phyloP scores from a whole-genome alignment of 2,888 invertebrate genomes.

The Rhingia rostrata region DNA sequence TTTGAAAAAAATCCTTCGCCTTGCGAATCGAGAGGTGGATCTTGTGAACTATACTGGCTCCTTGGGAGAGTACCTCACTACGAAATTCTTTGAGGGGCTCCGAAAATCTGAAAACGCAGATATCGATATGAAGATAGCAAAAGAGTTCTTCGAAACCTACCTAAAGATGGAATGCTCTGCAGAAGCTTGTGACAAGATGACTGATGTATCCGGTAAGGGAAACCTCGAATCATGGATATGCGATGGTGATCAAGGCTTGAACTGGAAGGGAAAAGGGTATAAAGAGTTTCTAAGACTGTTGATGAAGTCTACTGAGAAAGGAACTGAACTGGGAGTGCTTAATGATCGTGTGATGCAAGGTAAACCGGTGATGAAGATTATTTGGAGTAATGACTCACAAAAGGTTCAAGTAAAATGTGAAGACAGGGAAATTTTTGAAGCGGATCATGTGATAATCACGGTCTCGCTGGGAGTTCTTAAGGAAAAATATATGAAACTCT shows the following conservation, averaged over 20 bases:
- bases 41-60: slow-evolving; percentile 80
- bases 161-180: slow-evolving; percentile 83
- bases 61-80: slow-evolving; percentile 80
- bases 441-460: slow-evolving; percentile 86
- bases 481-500: slow-evolving; percentile 81
- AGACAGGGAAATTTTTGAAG: slow-evolving; percentile 82
- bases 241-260: slow-evolving; percentile 88
- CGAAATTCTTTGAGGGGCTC: slow-evolving; percentile 79
- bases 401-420: slow-evolving; percentile 77
- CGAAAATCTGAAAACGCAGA: slow-evolving; percentile 80
- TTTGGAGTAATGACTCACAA: slow-evolving; percentile 79
- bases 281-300: slow-evolving; percentile 88
- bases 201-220: slow-evolving; percentile 87
- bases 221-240: slow-evolving; percentile 87
- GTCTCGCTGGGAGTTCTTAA: slow-evolving; percentile 86
- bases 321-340: slow-evolving; percentile 78
- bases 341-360: slow-evolving; percentile 80
- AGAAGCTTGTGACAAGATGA: slow-evolving; percentile 87
- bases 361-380: slow-evolving; percentile 78
- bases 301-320: slow-evolving; percentile 80
- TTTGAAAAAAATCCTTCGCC: slow-evolving; percentile 82
- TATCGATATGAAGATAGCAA: slow-evolving; percentile 83
- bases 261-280: slow-evolving; percentile 91
- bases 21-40: slow-evolving; percentile 76
- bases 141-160: slow-evolving; percentile 86